phyloP scores from a whole-genome alignment of 2,888 invertebrate species.

The Piscicola geometra region DNA sequence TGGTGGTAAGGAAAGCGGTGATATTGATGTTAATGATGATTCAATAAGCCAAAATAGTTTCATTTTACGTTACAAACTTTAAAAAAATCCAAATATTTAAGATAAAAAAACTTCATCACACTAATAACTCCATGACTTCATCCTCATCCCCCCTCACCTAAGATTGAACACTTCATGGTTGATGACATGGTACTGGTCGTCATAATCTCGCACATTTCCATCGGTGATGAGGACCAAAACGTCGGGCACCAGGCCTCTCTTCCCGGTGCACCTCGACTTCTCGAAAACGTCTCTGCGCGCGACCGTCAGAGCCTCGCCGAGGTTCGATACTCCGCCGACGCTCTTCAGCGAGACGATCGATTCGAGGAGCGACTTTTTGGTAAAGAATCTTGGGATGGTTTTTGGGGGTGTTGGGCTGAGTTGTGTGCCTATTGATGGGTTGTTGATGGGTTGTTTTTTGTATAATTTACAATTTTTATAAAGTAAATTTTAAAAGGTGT shows the following conservation, averaged over 20 bases:
- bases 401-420: too few species aligned
- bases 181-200: slow-evolving; percentile 1
- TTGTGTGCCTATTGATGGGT: too few species aligned
- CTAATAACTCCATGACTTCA: too few species aligned
- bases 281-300: slow-evolving; percentile 1
- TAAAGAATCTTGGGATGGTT: not conserved
- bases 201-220: not conserved
- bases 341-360: not conserved
- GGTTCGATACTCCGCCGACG: not conserved
- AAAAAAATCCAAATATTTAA: not conserved
- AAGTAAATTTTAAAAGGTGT: not conserved
- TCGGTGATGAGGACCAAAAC: slow-evolving; percentile 1
- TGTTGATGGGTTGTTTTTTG: too few species aligned
- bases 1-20: too few species aligned
- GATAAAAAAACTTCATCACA: not conserved
- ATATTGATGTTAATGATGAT: too few species aligned
- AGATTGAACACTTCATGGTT: slow-evolving; percentile 1
- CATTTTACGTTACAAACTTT: not conserved
- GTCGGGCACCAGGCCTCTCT: not conserved
- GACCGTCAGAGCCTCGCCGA: not conserved
- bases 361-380: not conserved
- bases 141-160: not conserved
- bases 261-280: not conserved
- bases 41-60: not conserved
- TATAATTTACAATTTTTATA: not conserved